phyloP scores from a whole-genome alignment of 2,113 vertebrate genomes.

The Cathartes aura region DNA sequence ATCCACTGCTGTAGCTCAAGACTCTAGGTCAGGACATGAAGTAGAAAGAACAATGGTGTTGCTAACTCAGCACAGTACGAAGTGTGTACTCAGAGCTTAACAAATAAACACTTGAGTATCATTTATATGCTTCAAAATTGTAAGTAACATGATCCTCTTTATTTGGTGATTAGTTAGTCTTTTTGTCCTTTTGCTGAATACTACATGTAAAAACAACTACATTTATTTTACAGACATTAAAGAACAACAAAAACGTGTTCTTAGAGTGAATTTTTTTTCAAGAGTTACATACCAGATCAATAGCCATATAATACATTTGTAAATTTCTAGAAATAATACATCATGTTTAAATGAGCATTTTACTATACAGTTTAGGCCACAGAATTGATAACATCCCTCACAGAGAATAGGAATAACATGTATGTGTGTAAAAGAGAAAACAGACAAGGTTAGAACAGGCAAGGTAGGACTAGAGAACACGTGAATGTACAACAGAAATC shows the following conservation, averaged over 20 bases:
- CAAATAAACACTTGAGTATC: neutral
- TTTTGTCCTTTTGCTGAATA: neutral
- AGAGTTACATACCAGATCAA: neutral
- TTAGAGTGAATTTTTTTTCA: neutral
- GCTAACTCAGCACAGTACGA: neutral
- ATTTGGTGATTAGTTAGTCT: neutral
- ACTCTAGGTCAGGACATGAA: neutral
- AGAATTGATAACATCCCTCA: neutral
- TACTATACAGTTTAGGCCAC: neutral
- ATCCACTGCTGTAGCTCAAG: neutral
- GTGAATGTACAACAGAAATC: slow-evolving; percentile 5
- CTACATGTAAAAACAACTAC: neutral
- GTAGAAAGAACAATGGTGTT: neutral
- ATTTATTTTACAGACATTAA: neutral
- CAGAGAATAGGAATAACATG: neutral
- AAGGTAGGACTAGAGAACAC: neutral
- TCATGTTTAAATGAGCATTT: neutral
- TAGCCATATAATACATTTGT: neutral
- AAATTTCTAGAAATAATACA: neutral
- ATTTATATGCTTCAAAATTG: neutral
- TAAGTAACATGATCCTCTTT: neutral
- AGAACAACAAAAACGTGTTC: neutral
- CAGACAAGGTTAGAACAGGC: neutral
- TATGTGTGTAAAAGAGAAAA: neutral
- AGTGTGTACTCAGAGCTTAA: neutral